phyloP scores from a whole-genome alignment of 2,797 vertebrate genomes.

The Eulemur albifrons region DNA sequence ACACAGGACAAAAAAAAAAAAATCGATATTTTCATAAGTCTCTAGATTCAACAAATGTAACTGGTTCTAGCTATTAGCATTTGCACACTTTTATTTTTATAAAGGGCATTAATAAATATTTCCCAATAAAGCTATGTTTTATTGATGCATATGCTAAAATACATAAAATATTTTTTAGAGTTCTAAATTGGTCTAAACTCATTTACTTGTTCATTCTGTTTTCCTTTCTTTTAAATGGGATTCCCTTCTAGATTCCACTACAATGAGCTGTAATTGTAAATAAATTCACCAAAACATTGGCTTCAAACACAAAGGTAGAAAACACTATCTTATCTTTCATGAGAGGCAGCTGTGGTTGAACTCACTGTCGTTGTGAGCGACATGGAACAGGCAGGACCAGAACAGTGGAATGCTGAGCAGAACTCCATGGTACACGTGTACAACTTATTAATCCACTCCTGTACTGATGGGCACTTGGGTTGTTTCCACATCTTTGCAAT shows the following conservation, averaged over 20 bases:
- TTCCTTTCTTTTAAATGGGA: background rate
- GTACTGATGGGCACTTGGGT: too few relatives aligned
- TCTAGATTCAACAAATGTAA: constrained; percentile 66
- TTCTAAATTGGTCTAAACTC: background rate
- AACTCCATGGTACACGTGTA: too few relatives aligned
- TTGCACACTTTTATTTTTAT: constrained; percentile 64
- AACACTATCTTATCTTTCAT: background rate
- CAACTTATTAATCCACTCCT: too few relatives aligned
- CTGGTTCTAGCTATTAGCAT: constrained; percentile 58
- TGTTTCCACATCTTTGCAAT: too few relatives aligned
- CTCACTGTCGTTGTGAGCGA: background rate
- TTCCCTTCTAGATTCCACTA: background rate
- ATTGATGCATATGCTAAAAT: background rate
- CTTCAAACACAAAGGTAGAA: background rate
- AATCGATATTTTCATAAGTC: constrained; percentile 73
- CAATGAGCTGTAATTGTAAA: background rate
- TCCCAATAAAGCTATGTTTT: constrained; percentile 43
- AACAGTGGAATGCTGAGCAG: background rate
- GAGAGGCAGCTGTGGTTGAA: background rate
- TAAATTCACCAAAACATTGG: background rate
- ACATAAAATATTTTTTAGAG: background rate
- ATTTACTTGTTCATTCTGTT: background rate
- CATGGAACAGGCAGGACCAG: background rate
- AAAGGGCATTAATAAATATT: constrained; percentile 39
- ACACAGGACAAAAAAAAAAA: constrained; percentile 39